Evolutionary conservation across 2,113 vertebrate genomes (phyloP), one percentile per base, ranked within the genome.

Genomic region (Dasyornis broadbenti): DNA sequence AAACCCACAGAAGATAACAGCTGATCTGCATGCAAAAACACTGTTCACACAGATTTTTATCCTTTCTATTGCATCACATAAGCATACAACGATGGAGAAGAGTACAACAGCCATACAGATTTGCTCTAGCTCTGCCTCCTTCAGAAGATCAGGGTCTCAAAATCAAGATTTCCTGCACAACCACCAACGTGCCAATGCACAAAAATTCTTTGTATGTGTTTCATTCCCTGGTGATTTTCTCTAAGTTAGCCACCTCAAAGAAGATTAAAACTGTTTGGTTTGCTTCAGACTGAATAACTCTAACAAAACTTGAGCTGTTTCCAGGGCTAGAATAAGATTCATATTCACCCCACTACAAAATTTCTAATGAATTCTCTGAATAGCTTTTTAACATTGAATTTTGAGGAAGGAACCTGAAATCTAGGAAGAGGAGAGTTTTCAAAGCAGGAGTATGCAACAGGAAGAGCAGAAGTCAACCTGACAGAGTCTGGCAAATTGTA

Each of bases 41-140:
- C 39, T 45, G 31, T 16, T 94, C 85, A 86, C 63, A 81, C 50
- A 83, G 86, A 81, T 94, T 87, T 86, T 95, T 81, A 94, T 92
- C 89, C 85, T 86, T 89, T 49, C 77, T 78, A 52, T 11, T 18
- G 56, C 33, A 78, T 45, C 80, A 59, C 56, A 31, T 23, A 92
- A 89, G 27, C 76, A 71, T 16, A 63, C 13, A 95, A 66, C 0
- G 0, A 76, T 18, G 60, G 23, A 72, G 71, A 82, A 86, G 66
- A 70, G 45, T 6, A 77, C 10, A 82, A 73, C 83, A 22, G 60
- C 35, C 35, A 47, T 47, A 59, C 8, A 83, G 63, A 70, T 28
- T 69, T 83, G 39, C 47, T 75, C 52, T 64, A 71, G 21, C 27
- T 73, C 64, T 78, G 56, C 15, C 60, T 84, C 56, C 59, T 77